Evolutionary conservation across 2,888 invertebrate genomes (phyloP).

Genomic region (Abrostola tripartita): DNA sequence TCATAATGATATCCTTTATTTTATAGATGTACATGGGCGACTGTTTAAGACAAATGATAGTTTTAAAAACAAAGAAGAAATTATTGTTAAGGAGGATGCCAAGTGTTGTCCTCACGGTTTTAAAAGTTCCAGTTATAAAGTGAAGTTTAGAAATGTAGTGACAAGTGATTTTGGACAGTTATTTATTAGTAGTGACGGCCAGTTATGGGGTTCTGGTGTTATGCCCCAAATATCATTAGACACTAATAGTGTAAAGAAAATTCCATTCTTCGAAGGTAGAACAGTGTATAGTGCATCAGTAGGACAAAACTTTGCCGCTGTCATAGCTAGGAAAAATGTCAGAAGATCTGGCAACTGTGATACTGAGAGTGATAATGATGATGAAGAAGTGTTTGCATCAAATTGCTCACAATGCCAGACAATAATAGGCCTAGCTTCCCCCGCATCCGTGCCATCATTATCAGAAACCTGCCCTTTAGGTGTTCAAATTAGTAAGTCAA

Average conservation of each 20-base stretch:
- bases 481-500: conserved; percentile 88
- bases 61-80: conserved; percentile 88
- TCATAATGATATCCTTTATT: conserved; percentile 88
- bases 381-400: conserved; percentile 90
- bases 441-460: conserved; percentile 88
- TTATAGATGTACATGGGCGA: conserved; percentile 89
- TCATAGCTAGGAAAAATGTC: conserved; percentile 90
- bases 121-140: conserved; percentile 89
- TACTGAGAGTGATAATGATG: conserved; percentile 89
- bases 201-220: conserved; percentile 91
- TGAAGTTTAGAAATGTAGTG: conserved; percentile 89
- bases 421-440: conserved; percentile 87
- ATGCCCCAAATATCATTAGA: conserved; percentile 91
- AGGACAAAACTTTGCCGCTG: conserved; percentile 93
- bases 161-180: conserved; percentile 90
- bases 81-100: conserved; percentile 89
- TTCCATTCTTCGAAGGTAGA: conserved; percentile 91
- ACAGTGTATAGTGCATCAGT: conserved; percentile 91
- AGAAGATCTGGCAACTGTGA: conserved; percentile 85
- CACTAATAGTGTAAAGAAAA: conserved; percentile 88
- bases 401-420: conserved; percentile 90
- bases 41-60: conserved; percentile 88
- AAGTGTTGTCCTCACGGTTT: conserved; percentile 91
- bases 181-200: conserved; percentile 90
- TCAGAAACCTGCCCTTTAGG: conserved; percentile 90